Percentiles rank a stretch among this genome's conserved stretches.
Evolutionary conservation across 2,797 vertebrate genomes (phyloP).

Genomic region (Bradypodion pumilum): DNA sequence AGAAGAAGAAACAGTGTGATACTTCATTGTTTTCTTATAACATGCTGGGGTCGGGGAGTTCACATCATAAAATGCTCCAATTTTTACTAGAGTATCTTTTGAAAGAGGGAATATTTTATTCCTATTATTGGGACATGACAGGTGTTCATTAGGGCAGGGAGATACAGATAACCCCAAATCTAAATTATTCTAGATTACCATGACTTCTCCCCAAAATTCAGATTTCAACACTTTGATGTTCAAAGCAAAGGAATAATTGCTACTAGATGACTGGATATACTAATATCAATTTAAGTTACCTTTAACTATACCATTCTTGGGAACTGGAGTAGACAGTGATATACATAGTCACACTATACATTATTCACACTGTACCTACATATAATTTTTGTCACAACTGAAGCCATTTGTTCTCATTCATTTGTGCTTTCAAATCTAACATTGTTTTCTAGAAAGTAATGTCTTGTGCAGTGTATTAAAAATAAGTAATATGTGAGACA

Average conservation of each 20-base stretch:
- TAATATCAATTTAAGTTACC: slow-evolving; percentile 1
- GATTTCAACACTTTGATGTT: background rate
- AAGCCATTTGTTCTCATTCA: background rate
- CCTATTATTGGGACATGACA: background rate
- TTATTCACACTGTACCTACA: background rate
- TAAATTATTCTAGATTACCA: background rate
- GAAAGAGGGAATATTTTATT: background rate
- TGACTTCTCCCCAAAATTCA: rapidly evolving
- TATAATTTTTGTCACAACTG: background rate
- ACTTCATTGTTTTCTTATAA: background rate
- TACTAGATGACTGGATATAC: background rate
- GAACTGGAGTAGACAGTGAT: too few relatives aligned
- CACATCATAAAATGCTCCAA: background rate
- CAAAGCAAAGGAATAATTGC: background rate
- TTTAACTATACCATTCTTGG: too few relatives aligned
- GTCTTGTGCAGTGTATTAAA: background rate
- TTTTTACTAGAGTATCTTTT: background rate
- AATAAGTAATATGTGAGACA: background rate
- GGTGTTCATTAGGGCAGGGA: background rate
- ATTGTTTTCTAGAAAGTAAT: background rate
- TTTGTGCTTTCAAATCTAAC: background rate
- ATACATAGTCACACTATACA: background rate
- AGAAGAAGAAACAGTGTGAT: too few relatives aligned
- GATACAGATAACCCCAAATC: background rate
- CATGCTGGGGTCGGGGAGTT: background rate